Conservation (phyloP, 2,113 vertebrate genomes). For the Chamaetylas fuelleborni region DNA sequence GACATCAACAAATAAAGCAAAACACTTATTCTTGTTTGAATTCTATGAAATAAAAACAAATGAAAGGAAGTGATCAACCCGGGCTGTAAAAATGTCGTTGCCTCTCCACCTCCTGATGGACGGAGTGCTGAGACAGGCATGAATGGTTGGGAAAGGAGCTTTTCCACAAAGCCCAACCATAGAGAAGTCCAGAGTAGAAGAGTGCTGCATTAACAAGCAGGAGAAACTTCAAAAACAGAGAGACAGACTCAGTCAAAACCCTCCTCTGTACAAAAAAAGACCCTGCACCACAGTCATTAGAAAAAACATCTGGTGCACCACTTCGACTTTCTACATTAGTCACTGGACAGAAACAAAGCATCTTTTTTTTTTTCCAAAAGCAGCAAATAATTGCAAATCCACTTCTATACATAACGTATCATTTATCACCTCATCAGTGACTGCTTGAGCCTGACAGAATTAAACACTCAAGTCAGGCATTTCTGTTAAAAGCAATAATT, state of each 20-base stretch:
- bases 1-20: conserved; percentile 55
- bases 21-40: conserved; percentile 53
- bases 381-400: conserved; percentile 57
- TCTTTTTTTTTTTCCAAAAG: neutral
- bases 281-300: conserved; percentile 17
- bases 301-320: conserved; percentile 25
- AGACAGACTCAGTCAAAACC: neutral
- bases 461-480: conserved; percentile 69
- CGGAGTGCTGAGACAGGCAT: neutral
- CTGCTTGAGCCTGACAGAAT: conserved; percentile 67
- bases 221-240: conserved; percentile 28
- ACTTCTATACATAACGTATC: conserved; percentile 53
- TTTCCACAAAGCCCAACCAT: neutral
- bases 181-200: neutral
- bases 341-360: conserved; percentile 39
- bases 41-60: conserved; percentile 39
- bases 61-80: neutral
- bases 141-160: neutral
- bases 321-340: conserved; percentile 47
- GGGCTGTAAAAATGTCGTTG: neutral
- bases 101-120: neutral
- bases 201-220: neutral
- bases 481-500: conserved; percentile 72
- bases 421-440: conserved; percentile 69
- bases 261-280: neutral